A percentile compares a stretch with the other conserved stretches of the same genome.
Conservation (phyloP, 1,140 invertebrate species). For the Chrysoperla carnea region DNA sequence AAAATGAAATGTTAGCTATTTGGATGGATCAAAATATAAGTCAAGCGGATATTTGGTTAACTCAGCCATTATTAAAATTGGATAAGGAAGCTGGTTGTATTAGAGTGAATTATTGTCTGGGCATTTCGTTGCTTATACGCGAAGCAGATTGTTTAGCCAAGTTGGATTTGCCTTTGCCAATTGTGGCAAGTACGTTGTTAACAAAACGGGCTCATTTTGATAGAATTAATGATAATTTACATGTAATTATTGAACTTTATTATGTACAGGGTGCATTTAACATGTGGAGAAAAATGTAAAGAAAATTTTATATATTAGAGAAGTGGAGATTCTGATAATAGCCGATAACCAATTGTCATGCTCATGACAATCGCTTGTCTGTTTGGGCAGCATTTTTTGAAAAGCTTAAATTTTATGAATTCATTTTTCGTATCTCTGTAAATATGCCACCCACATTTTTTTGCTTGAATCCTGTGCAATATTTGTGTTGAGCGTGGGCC, state of each 20-base stretch:
- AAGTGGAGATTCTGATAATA: too few relatives aligned
- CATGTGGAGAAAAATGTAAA: too few relatives aligned
- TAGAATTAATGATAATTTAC: constrained; percentile 59
- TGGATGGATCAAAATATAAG: constrained; percentile 72
- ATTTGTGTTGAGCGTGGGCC: too few relatives aligned
- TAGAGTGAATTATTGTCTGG: constrained; percentile 53
- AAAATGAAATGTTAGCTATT: constrained; percentile 51
- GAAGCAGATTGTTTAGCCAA: constrained; percentile 78
- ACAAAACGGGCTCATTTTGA: constrained; percentile 62
- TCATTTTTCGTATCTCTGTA: too few relatives aligned
- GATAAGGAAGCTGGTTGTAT: constrained; percentile 35
- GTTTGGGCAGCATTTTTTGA: too few relatives aligned
- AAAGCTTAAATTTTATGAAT: too few relatives aligned
- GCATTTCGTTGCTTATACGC: constrained; percentile 53
- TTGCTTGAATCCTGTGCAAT: too few relatives aligned
- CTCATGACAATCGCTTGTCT: too few relatives aligned
- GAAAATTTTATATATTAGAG: too few relatives aligned
- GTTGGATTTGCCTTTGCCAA: constrained; percentile 68
- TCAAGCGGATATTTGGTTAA: constrained; percentile 45
- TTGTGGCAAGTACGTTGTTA: constrained; percentile 63
- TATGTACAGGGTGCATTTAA: too few relatives aligned
- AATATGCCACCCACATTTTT: too few relatives aligned
- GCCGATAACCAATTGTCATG: too few relatives aligned
- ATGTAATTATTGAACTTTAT: constrained; percentile 25
- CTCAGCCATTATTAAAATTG: constrained; percentile 44